phyloP scores from a whole-genome alignment of 1,140 invertebrate genomes.

The Eufriesea mexicana region DNA sequence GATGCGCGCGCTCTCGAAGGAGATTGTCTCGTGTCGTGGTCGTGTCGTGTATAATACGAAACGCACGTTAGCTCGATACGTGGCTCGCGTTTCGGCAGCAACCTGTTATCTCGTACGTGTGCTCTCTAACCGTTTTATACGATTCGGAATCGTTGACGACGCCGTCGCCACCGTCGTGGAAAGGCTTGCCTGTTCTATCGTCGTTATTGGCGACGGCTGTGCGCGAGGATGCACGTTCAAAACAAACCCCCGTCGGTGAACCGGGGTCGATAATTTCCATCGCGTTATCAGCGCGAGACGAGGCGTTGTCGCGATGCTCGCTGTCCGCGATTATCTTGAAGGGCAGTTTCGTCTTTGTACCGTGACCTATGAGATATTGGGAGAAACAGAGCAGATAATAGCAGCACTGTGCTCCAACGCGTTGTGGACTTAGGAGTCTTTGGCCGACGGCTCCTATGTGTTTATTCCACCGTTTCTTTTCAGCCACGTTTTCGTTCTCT shows the following conservation, averaged over 20 bases:
- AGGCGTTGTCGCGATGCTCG: slow-evolving; percentile 53
- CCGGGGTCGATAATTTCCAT: slow-evolving; percentile 61
- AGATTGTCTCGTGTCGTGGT: slow-evolving; percentile 51
- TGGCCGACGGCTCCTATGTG: slow-evolving; percentile 23
- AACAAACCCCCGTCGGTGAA: slow-evolving; percentile 50
- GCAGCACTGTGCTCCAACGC: slow-evolving; percentile 5
- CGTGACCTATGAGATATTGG: slow-evolving; percentile 35
- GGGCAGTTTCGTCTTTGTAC: slow-evolving; percentile 27
- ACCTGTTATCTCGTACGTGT: slow-evolving; percentile 74
- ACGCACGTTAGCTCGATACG: slow-evolving; percentile 58
- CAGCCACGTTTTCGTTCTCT: slow-evolving; percentile 11
- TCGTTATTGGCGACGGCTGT: slow-evolving; percentile 57
- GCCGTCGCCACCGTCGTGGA: slow-evolving; percentile 40
- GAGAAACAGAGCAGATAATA: slow-evolving; percentile 18
- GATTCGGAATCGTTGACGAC: slow-evolving; percentile 34
- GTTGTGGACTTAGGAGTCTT: not conserved
- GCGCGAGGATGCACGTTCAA: slow-evolving; percentile 56
- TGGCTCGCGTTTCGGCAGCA: slow-evolving; percentile 69
- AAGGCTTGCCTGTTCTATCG: slow-evolving; percentile 38
- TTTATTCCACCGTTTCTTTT: slow-evolving; percentile 18
- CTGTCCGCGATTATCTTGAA: slow-evolving; percentile 29
- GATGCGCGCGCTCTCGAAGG: slow-evolving; percentile 56
- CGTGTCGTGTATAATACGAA: slow-evolving; percentile 52
- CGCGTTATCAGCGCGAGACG: slow-evolving; percentile 57
- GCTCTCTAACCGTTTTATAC: not conserved